These are phyloP conservation scores for Drosophila crucigera DNA, from an alignment of 2,888 invertebrate genomes.

Conservation along the genomic window DNA sequence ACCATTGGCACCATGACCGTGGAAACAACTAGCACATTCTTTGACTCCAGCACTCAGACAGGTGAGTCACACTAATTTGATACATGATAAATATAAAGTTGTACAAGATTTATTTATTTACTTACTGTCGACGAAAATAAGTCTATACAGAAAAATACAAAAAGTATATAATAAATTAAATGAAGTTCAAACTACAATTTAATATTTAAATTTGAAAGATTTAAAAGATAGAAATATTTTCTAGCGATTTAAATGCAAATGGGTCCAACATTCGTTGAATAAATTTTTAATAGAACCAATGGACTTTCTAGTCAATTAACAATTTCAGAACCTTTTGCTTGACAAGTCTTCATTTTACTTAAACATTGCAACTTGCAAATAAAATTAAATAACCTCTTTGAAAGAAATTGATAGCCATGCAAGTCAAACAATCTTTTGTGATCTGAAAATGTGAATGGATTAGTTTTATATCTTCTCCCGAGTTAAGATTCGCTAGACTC, in stretches of 20 bases:
- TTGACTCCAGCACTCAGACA: conserved; percentile 96
- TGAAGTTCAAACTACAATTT: background rate
- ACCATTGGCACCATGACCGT: conserved; percentile 97
- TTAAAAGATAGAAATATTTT: background rate
- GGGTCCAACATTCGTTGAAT: background rate
- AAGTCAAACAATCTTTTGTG: background rate
- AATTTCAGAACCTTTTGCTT: background rate
- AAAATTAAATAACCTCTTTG: background rate
- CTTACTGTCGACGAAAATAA: too few species aligned
- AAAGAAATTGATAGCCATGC: background rate
- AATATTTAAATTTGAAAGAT: background rate
- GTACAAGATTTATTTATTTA: too few species aligned
- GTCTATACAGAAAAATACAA: too few species aligned
- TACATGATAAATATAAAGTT: too few species aligned
- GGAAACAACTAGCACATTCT: conserved; percentile 96
- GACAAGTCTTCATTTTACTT: background rate
- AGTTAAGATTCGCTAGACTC: background rate
- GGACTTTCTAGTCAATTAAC: background rate
- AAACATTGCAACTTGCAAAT: background rate
- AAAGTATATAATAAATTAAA: background rate
- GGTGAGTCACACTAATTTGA: conserved; percentile 87
- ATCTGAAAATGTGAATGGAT: background rate
- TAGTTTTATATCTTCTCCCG: background rate
- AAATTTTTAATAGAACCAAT: background rate
- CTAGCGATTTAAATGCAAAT: background rate